phyloP scores from a whole-genome alignment of 2,888 invertebrate genomes.

The Rhagium mordax region DNA sequence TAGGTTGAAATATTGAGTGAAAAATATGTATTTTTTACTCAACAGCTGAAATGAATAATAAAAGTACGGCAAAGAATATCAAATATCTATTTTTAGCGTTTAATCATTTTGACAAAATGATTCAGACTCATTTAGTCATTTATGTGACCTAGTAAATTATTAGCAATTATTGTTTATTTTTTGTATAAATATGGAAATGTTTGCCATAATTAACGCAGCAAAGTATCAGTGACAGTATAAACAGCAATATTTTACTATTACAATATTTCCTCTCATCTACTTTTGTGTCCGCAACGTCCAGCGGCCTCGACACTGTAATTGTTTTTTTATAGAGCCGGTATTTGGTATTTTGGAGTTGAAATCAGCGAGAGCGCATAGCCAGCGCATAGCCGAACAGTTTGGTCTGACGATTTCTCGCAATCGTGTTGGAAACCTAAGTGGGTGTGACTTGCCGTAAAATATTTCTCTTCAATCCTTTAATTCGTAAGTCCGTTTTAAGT shows the following conservation, averaged over 20 bases:
- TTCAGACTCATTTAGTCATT: not conserved
- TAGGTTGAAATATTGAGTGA: too few species aligned
- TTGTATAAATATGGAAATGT: not conserved
- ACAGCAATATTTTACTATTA: not conserved
- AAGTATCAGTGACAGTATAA: not conserved
- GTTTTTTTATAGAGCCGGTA: slow-evolving; percentile 32
- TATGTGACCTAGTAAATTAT: not conserved
- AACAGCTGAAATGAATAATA: too few species aligned
- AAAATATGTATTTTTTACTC: too few species aligned
- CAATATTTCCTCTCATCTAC: not conserved
- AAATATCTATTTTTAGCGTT: not conserved
- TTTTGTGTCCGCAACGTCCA: not conserved
- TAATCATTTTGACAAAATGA: not conserved
- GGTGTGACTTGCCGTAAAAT: slow-evolving; percentile 36
- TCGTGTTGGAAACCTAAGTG: slow-evolving; percentile 36
- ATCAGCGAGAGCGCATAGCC: slow-evolving; percentile 20
- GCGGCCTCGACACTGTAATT: slow-evolving; percentile 33
- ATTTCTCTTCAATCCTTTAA: not conserved
- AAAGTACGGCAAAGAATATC: not conserved
- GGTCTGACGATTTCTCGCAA: slow-evolving; percentile 27
- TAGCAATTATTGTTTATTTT: not conserved
- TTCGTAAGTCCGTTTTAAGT: slow-evolving; percentile 1
- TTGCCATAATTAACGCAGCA: too few species aligned
- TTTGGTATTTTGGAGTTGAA: slow-evolving; percentile 22
- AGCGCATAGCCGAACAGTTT: slow-evolving; percentile 17